A percentile compares a stretch with the other conserved stretches of the same genome.
Conservation (phyloP, 2,797 vertebrate genomes). For the Anabacerthia variegaticeps region DNA sequence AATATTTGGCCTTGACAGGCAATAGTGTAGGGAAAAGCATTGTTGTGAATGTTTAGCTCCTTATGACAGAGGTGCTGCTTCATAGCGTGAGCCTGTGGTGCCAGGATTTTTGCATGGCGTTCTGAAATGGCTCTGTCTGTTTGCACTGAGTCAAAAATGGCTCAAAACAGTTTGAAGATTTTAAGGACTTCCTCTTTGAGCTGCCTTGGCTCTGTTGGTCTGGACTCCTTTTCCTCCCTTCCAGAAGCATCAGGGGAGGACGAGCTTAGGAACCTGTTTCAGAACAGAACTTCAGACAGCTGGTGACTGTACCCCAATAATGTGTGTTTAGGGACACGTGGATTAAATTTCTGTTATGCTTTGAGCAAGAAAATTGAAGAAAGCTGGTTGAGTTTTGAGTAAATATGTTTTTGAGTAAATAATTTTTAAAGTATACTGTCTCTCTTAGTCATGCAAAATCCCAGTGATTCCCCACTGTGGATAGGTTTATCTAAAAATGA, state of each 20-base stretch:
- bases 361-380: constrained; percentile 44
- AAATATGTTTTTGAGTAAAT: not conserved
- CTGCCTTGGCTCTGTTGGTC: not conserved
- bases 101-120: not conserved
- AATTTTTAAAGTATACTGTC: constrained; percentile 25
- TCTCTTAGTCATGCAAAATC: constrained; percentile 20
- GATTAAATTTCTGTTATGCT: constrained; percentile 28
- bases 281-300: not conserved
- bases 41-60: rapidly evolving
- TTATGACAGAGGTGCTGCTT: rapidly evolving
- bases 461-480: constrained; percentile 4
- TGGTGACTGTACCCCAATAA: not conserved
- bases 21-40: rapidly evolving
- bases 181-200: not conserved
- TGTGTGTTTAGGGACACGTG: not conserved
- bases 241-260: not conserved
- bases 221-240: not conserved
- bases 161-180: not conserved
- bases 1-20: not conserved
- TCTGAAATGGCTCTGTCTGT: not conserved
- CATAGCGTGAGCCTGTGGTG: not conserved
- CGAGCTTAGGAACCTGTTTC: not conserved
- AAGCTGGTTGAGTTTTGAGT: constrained; percentile 7
- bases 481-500: constrained; percentile 13
- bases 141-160: not conserved